Percentiles rank a stretch among this genome's conserved stretches.
Evolutionary conservation across 2,888 invertebrate species (phyloP).

Genomic region (Emesis castigata): DNA sequence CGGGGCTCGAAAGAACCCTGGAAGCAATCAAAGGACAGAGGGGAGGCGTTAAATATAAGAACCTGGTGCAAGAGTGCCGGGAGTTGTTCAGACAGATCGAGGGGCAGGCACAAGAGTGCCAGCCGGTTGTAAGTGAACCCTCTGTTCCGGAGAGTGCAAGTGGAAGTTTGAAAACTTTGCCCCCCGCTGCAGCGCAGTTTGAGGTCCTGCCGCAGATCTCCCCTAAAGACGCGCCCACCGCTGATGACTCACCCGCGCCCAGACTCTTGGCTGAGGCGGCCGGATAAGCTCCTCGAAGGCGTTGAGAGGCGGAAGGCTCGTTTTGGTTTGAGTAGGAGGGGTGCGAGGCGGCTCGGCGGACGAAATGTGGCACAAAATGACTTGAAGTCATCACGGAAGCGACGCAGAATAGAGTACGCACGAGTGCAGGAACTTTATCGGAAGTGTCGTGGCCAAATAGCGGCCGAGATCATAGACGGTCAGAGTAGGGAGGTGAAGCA

Average conservation of each 20-base stretch:
- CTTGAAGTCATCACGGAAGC: background rate
- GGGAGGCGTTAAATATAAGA: background rate
- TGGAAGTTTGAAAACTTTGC: background rate
- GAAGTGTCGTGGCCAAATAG: conserved; percentile 47
- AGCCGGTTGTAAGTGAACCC: background rate
- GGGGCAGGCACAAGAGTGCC: background rate
- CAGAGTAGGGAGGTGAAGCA: conserved; percentile 39
- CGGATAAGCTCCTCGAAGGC: conserved; percentile 22
- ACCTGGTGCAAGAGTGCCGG: background rate
- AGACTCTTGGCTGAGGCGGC: background rate
- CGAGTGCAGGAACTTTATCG: conserved; percentile 47
- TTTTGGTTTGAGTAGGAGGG: conserved; percentile 11
- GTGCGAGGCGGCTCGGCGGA: conserved; percentile 4
- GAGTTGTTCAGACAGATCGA: background rate
- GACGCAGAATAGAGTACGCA: conserved; percentile 54
- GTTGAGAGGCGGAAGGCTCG: conserved; percentile 4
- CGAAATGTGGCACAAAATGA: background rate
- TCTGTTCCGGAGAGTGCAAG: background rate
- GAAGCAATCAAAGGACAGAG: conserved; percentile 7
- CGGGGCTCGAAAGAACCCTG: conserved; percentile 37
- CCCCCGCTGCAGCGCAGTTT: background rate
- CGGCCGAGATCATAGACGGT: conserved; percentile 54
- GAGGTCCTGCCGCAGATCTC: background rate
- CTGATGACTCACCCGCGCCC: conserved; percentile 12
- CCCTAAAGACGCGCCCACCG: conserved; percentile 51